A percentile compares a stretch with the other conserved stretches of the same genome.
These are phyloP conservation scores for Gallinago jamesoni DNA, from an alignment of 2,113 vertebrate genomes.

Conservation along the genomic window DNA sequence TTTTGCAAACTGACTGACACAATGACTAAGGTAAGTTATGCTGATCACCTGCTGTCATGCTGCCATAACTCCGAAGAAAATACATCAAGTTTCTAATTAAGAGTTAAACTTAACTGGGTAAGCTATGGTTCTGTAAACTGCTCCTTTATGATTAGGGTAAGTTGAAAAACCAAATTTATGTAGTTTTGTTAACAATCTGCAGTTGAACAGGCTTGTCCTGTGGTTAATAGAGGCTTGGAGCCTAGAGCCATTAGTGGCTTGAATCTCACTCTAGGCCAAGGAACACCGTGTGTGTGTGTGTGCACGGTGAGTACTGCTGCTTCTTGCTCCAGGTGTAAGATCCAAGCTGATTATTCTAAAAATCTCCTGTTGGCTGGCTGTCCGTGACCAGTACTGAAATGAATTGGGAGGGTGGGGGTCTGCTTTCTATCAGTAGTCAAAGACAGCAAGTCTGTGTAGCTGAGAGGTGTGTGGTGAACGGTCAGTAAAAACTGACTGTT, in stretches of 20 bases:
- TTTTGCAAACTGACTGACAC: neutral
- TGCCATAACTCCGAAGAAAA: neutral
- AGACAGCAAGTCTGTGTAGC: neutral
- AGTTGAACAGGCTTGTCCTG: neutral
- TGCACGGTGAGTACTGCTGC: neutral
- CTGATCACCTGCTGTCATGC: neutral
- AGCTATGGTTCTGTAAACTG: neutral
- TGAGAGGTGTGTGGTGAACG: neutral
- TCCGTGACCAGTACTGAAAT: accelerated
- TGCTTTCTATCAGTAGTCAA: neutral
- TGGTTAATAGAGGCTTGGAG: neutral
- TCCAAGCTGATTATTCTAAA: neutral
- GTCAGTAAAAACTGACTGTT: neutral
- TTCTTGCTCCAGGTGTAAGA: neutral
- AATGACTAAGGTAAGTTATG: neutral
- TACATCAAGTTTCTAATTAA: neutral
- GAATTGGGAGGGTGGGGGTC: accelerated
- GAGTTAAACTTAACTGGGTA: neutral
- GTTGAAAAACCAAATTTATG: neutral
- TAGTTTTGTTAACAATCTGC: neutral
- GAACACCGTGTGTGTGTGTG: neutral
- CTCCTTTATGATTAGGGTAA: neutral
- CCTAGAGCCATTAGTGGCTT: neutral
- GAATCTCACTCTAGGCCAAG: neutral
- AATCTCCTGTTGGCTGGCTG: neutral